Evolutionary conservation across 2,113 vertebrate species (phyloP).

Genomic region (Eurystomus gularis): DNA sequence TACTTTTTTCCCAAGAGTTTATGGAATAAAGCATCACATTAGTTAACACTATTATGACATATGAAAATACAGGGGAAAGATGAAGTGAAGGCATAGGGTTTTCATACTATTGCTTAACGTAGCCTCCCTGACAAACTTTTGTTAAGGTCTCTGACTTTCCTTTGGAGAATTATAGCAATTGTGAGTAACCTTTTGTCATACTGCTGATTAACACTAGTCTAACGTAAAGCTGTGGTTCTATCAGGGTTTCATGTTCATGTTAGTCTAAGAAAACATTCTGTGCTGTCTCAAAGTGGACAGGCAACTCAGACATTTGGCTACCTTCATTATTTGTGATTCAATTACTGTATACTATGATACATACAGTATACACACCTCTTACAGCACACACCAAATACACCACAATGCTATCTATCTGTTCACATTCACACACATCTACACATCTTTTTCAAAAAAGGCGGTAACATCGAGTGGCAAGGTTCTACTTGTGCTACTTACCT

Average conservation of each 20-base stretch:
- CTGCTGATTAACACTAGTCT: not conserved
- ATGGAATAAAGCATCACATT: not conserved
- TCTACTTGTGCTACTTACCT: constrained; percentile 72
- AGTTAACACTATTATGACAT: not conserved
- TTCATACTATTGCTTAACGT: not conserved
- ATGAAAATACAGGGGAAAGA: not conserved
- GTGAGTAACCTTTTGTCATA: not conserved
- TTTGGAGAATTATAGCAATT: not conserved
- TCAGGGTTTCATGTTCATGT: not conserved
- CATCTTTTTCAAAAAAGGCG: not conserved
- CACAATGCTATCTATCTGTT: not conserved
- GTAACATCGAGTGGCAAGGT: not conserved
- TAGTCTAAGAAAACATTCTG: not conserved
- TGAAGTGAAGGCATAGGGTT: not conserved
- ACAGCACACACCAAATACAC: not conserved
- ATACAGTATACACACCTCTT: not conserved
- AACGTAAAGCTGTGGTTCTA: not conserved
- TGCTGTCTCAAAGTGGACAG: not conserved
- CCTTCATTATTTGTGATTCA: not conserved
- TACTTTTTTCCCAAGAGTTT: not conserved
- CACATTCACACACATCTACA: not conserved
- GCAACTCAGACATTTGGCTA: not conserved
- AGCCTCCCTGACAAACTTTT: not conserved
- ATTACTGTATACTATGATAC: not conserved
- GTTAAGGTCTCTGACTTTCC: not conserved